Evolutionary conservation across 2,113 vertebrate species (phyloP), one percentile per base, ranked within the genome.

Genomic region (Callaeas wilsoni): DNA sequence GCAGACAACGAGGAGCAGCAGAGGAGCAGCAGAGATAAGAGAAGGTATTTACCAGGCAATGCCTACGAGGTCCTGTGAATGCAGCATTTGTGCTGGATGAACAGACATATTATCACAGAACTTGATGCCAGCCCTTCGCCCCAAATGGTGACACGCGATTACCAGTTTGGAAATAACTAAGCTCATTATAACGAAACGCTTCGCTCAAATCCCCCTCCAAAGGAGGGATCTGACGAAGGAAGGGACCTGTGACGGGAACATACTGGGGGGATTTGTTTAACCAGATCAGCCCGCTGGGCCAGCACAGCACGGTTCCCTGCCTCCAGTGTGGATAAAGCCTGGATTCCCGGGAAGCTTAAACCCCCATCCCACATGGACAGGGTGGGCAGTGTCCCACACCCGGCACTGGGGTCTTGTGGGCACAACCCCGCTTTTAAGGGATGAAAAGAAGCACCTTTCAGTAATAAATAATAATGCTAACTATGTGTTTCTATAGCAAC

Each of bases 401-500:
- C n/a, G 33, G n/a, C 25, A 3, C 2, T 0, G 8, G 71, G 92
- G 37, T 84, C 82, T 26, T 37, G 73, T 39, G 78, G 80, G 60
- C 92, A 69, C 22, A 7, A 35, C 41, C 69, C 53, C 5, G 21
- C 6, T 1, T 93, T 91, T 85, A 68, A 49, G 73, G 87, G 68
- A 86, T 39, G 83, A 67, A 92, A 94, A 86, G 95, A 68, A 92
- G 64, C 96, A 96, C 95, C 93, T 95, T 94, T 92, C 91, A 84
- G 73, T 95, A 96, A 95, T 97, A 96, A 96, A 96, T 95, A 97
- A 94, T 96, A 96, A 94, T 92, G 96, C 90, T 96, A 96, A 96
- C 92, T 92, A 75, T 91, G 88, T 62, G 96, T 97, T 97, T 97
- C 96, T 96, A 97, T 97, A 96, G 96, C 96, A 97, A 97, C 96